Evolutionary conservation across 2,888 invertebrate genomes (phyloP).

Genomic region (Acronicta psi): DNA sequence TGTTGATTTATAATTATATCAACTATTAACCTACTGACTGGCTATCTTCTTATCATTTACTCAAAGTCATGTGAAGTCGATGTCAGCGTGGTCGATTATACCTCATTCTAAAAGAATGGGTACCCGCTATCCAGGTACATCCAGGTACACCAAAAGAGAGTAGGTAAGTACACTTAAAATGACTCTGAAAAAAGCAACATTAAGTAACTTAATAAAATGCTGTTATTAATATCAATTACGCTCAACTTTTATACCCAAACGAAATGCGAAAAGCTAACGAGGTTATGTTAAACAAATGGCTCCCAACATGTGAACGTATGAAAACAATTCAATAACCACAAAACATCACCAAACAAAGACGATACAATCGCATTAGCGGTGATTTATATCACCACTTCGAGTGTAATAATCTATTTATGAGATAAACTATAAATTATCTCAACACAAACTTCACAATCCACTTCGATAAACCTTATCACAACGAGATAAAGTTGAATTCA

Average conservation of each 20-base stretch:
- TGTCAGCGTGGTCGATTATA: too few relatives aligned
- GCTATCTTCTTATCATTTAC: too few relatives aligned
- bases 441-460: conserved; percentile 35
- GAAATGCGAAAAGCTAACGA: conserved; percentile 42
- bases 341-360: conserved; percentile 55
- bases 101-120: too few relatives aligned
- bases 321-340: conserved; percentile 65
- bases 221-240: conserved; percentile 36
- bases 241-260: conserved; percentile 22
- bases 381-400: conserved; percentile 79
- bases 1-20: too few relatives aligned
- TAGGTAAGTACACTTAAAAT: too few relatives aligned
- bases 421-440: conserved; percentile 85
- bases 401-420: conserved; percentile 82
- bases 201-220: background rate
- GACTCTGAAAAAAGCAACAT: background rate
- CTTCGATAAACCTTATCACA: conserved; percentile 27
- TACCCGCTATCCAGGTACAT: too few relatives aligned
- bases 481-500: conserved; percentile 25
- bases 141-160: too few relatives aligned
- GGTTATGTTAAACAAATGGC: conserved; percentile 46
- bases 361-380: conserved; percentile 75
- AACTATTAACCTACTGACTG: too few relatives aligned
- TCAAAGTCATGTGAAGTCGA: too few relatives aligned
- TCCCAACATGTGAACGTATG: conserved; percentile 57